phyloP scores from a whole-genome alignment of 1,140 invertebrate genomes.

The Chironomus tepperi region DNA sequence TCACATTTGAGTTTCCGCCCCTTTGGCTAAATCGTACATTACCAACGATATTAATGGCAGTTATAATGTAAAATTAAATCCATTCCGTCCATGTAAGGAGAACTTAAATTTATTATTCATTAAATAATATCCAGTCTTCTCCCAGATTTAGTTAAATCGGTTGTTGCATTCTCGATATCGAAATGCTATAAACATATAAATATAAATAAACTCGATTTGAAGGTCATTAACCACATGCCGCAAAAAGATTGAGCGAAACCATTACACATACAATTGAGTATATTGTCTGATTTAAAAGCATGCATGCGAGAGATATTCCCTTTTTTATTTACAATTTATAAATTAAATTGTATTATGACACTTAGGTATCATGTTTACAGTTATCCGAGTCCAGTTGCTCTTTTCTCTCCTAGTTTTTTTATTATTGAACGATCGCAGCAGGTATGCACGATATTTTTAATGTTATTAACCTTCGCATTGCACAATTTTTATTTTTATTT shows the following conservation, averaged over 20 bases:
- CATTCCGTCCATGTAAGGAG: too few species aligned
- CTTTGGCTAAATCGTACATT: too few species aligned
- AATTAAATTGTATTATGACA: background rate
- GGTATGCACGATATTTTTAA: background rate
- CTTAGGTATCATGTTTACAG: background rate
- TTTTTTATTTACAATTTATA: background rate
- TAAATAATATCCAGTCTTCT: too few species aligned
- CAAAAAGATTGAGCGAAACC: too few species aligned
- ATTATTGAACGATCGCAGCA: background rate
- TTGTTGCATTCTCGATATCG: too few species aligned
- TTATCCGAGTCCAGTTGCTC: background rate
- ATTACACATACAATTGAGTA: background rate
- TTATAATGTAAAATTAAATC: too few species aligned
- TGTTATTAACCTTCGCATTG: conserved; percentile 7
- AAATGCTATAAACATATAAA: too few species aligned
- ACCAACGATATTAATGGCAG: too few species aligned
- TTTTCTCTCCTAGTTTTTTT: background rate
- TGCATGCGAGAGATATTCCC: background rate
- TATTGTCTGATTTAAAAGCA: background rate
- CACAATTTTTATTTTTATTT: background rate
- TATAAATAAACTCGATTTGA: background rate
- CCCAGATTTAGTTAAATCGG: too few species aligned
- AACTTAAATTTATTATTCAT: too few species aligned
- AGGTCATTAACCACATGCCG: background rate
- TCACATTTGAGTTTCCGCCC: too few species aligned